Conservation (phyloP, 2,888 invertebrate species). For the Trypoxylon attenuatum region DNA sequence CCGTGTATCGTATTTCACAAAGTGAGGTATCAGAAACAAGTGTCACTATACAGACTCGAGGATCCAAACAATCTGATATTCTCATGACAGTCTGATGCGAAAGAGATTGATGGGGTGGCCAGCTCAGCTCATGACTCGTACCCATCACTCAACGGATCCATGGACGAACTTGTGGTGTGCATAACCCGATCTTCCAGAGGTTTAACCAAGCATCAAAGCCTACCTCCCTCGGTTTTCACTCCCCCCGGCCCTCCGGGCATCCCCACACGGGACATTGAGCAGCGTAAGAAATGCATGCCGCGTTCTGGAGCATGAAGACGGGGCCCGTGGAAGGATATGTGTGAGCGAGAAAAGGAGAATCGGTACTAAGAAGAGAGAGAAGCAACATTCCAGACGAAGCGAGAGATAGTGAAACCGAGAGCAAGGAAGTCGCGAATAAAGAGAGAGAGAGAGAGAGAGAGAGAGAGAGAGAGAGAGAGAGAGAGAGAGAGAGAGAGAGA, state of each 20-base stretch:
- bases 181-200: slow-evolving; percentile 61
- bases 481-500: slow-evolving; percentile 3
- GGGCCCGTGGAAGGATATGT: slow-evolving; percentile 27
- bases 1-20: not conserved
- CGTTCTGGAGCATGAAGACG: slow-evolving; percentile 49
- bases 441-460: slow-evolving; percentile 6
- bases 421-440: not conserved
- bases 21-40: too few species aligned
- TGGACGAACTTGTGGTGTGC: slow-evolving; percentile 55
- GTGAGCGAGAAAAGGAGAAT: slow-evolving; percentile 34
- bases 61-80: too few species aligned
- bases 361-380: slow-evolving; percentile 24
- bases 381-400: too few species aligned
- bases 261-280: slow-evolving; percentile 40
- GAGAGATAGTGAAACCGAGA: too few species aligned
- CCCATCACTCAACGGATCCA: slow-evolving; percentile 56
- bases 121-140: slow-evolving; percentile 45
- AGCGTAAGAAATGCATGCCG: slow-evolving; percentile 47
- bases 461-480: not conserved
- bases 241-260: too few species aligned
- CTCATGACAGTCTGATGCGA: too few species aligned
- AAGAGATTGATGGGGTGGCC: too few species aligned
- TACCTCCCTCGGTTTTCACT: slow-evolving; percentile 25
- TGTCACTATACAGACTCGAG: too few species aligned
- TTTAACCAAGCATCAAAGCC: slow-evolving; percentile 55